Evolutionary conservation across 2,113 vertebrate genomes (phyloP), one percentile per base, ranked within the genome.

Genomic region (Oreocharis arfaki): DNA sequence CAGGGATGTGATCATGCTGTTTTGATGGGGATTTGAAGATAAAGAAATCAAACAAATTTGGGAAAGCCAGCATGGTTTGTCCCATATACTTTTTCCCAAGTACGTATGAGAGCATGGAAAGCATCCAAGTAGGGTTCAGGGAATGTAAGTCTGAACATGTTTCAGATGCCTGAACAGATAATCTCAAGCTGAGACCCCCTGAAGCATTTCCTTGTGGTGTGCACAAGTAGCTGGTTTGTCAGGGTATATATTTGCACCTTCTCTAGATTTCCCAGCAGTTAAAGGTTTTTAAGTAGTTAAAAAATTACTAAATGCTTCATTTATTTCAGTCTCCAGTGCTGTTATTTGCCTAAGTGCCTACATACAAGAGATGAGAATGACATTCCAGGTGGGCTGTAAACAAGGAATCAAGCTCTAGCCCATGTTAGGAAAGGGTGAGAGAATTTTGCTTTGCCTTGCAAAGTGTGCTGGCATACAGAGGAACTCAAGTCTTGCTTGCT

Each of bases 151-250:
- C 84, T 85, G 75, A 90, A 64, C 95, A 33, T 91, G 63, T 95
- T 95, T 95, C 82, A 85, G 50, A 80, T 96, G 70, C 82, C 59
- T 86, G 78, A 88, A 32, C 59, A 70, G 91, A 77, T 89, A 94
- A 96, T 78, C 82, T 92, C 85, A 59, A 74, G 11, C 33, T 74
- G 71, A 64, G 85, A 89, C 46, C 57, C 57, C 70, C 78, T 82
- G 70, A 71, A 90, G 83, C 85, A 24, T 90, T 95, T 95, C 85
- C 71, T 50, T 77, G 56, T 44, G 32, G 22, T 56, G 39, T 75
- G 79, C 39, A 69, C 50, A 63, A 79, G 39, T 63, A 70, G 59
- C 41, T 76, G 59, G 30, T 75, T 96, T 87, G 49, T 90, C 63
- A 70, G 68, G 44, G 19, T 83, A 8, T 88, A 30, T 92, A 30